phyloP scores from a whole-genome alignment of 2,113 vertebrate genomes.

The Trogon surrucura region DNA sequence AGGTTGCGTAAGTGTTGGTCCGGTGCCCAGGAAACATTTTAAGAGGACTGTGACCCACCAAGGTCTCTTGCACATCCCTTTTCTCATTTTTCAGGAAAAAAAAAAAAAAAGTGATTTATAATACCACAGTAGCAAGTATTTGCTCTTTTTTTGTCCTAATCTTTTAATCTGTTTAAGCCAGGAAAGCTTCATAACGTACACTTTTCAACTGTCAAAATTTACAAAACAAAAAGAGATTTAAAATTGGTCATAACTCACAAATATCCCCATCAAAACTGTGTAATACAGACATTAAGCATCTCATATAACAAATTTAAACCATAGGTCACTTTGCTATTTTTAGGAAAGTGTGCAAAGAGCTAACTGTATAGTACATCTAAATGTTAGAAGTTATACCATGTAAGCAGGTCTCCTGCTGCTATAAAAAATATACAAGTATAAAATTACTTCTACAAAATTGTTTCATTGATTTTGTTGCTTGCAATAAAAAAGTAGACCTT shows the following conservation, averaged over 20 bases:
- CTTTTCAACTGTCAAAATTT: constrained; percentile 54
- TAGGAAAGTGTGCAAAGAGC: constrained; percentile 68
- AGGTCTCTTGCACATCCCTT: neutral
- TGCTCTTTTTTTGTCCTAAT: neutral
- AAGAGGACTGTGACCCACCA: neutral
- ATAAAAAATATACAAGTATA: constrained; percentile 83
- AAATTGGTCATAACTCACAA: constrained; percentile 60
- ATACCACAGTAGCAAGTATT: neutral
- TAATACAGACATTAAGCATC: constrained; percentile 37
- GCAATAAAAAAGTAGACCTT: constrained; percentile 70
- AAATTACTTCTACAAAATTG: constrained; percentile 81
- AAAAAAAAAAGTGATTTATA: neutral
- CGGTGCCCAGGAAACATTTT: constrained; percentile 6
- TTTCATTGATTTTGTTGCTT: constrained; percentile 37
- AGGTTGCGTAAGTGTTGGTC: neutral
- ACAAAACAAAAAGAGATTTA: constrained; percentile 44
- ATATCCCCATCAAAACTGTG: constrained; percentile 35
- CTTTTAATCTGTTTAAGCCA: constrained; percentile 69
- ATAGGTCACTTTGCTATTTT: constrained; percentile 32
- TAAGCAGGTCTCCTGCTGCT: constrained; percentile 55
- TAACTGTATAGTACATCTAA: constrained; percentile 33
- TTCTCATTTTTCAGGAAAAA: neutral
- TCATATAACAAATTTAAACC: neutral
- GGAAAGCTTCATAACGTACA: constrained; percentile 60
- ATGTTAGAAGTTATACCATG: constrained; percentile 56